phyloP scores from a whole-genome alignment of 2,797 vertebrate genomes.

The Coregonus suidteri region DNA sequence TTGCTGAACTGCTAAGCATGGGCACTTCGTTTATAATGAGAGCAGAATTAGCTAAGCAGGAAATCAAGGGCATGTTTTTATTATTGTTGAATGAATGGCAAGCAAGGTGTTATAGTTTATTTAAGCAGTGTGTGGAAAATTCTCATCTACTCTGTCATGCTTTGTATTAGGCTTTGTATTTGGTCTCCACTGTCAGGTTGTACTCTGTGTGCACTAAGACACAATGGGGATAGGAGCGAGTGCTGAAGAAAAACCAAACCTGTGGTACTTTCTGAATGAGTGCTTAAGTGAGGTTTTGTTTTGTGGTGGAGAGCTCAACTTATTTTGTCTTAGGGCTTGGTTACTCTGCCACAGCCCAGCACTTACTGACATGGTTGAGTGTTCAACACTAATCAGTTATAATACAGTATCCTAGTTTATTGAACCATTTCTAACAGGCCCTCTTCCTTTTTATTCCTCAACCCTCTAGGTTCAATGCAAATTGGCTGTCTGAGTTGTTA shows the following conservation, averaged over 20 bases:
- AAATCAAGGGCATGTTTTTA: slow-evolving; percentile 44
- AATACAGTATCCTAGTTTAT: too few relatives aligned
- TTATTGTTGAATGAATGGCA: background rate
- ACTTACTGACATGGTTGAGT: too few relatives aligned
- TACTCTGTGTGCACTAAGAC: too few relatives aligned
- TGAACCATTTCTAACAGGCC: too few relatives aligned
- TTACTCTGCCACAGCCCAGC: too few relatives aligned
- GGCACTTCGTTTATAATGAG: slow-evolving; percentile 21
- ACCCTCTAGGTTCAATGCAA: too few relatives aligned
- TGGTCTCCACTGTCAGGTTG: too few relatives aligned
- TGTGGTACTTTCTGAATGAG: background rate
- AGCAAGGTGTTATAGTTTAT: slow-evolving; percentile 17
- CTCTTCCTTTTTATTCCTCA: too few relatives aligned
- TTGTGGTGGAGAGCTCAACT: background rate
- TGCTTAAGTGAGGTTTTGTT: background rate
- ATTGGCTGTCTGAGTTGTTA: background rate
- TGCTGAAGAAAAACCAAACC: background rate
- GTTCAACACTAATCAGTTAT: too few relatives aligned
- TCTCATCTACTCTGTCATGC: too few relatives aligned
- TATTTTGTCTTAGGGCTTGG: background rate
- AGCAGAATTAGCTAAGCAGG: slow-evolving; percentile 44
- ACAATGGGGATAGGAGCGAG: background rate
- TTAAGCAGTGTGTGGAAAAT: too few relatives aligned
- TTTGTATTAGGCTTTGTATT: too few relatives aligned
- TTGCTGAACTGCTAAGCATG: slow-evolving; percentile 16